Base-by-base conservation (phyloP, 2,888 invertebrate species). In the Melanophora roralis region DNA sequence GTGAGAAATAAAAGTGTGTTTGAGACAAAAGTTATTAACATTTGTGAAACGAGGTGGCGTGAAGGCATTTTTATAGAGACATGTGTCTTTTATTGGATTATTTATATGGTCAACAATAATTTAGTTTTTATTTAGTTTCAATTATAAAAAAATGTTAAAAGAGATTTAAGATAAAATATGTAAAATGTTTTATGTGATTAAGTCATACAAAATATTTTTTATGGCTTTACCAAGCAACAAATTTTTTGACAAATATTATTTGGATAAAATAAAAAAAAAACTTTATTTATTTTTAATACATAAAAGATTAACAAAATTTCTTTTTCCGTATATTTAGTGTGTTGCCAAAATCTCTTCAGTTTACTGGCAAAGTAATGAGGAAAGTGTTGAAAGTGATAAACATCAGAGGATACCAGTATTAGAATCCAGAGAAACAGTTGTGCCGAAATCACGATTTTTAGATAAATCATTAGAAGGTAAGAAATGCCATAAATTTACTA, bases 341-440 rank as follows among this genome's bases (percentile, higher is more conserved):
- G 92, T 96, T 88, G 96, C 96, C 78, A 96, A 95, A 85, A 96
- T 96, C 89, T 95, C 95, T 72, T 94, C 95, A 40, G 94, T 96
- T 51, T 96, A 96, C 90, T 95, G 95, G 94, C 92, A 94, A 84
- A 95, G 94, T 89, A 96, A 96, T 90, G 96, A 96, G 89, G 95
- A 96, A 89, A 96, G 95, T 86, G 95, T 96, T 62, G 95, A 95
- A 89, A 94, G 95, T 38, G 94, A 94, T 84, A 93, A 94, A 84
- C 92, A 94, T 85, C 92, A 93, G 85, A 93, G 94, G 86, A 94
- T 94, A 64, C 94, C 95, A 82, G 94, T 94, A 55, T 90, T 94
- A 84, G 94, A 95, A 88, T 95, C 95, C 83, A 92, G 95, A 75
- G 95, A 95, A 87, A 93, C 94, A 71, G 93, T 92, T 7, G 87